phyloP scores from a whole-genome alignment of 2,797 vertebrate species.

The Catostomus latipinnis region DNA sequence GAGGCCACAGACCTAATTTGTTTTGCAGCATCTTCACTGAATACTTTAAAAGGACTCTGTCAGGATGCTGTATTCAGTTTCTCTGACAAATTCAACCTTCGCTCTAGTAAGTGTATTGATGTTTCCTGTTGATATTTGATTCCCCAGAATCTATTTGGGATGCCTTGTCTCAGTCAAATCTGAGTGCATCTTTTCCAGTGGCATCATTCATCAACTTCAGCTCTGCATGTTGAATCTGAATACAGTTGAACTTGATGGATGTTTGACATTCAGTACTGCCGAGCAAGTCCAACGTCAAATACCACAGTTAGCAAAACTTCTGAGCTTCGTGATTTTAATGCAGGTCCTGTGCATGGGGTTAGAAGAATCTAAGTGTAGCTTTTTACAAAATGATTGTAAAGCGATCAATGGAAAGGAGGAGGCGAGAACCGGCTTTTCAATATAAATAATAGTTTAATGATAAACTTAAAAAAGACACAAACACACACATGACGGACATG shows the following conservation, averaged over 20 bases:
- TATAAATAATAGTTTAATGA: no score
- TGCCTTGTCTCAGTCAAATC: slow-evolving; percentile 77
- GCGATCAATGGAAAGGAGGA: no score
- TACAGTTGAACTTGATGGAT: slow-evolving; percentile 68
- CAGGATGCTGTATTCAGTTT: slow-evolving; percentile 83
- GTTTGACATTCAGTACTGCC: slow-evolving; percentile 71
- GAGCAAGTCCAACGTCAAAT: slow-evolving; percentile 56
- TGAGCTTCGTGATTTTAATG: background rate
- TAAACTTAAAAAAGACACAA: no score
- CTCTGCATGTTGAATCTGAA: slow-evolving; percentile 71
- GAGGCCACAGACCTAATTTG: slow-evolving; percentile 54
- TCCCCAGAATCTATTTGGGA: slow-evolving; percentile 79
- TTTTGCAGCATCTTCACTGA: slow-evolving; percentile 57
- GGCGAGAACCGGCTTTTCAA: no score
- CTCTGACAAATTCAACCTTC: slow-evolving; percentile 82
- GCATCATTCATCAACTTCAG: slow-evolving; percentile 82
- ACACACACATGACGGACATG: no score
- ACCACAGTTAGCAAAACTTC: background rate
- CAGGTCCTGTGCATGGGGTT: background rate
- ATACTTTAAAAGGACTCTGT: slow-evolving; percentile 67
- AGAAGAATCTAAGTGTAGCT: slow-evolving; percentile 20
- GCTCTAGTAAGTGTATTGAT: slow-evolving; percentile 80
- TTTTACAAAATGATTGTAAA: slow-evolving; percentile 26
- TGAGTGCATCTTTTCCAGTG: slow-evolving; percentile 78
- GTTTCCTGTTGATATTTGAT: slow-evolving; percentile 83